These are phyloP conservation scores for Acyrthosiphon pisum DNA, from an alignment of 1,140 invertebrate genomes.

Conservation along the genomic window DNA sequence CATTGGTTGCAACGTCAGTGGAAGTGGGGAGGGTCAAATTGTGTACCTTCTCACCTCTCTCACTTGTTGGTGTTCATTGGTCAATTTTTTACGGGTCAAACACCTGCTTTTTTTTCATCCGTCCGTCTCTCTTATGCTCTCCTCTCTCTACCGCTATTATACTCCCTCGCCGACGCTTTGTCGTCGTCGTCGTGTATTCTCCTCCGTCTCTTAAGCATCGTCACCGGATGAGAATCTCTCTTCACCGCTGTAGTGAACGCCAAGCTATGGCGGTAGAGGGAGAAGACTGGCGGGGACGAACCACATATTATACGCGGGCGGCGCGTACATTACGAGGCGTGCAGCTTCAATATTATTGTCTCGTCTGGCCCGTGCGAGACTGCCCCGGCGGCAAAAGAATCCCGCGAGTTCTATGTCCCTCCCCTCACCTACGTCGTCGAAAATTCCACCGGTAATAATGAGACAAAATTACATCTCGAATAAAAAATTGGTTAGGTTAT, in stretches of 20 bases:
- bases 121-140: conserved; percentile 42
- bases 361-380: conserved; percentile 31
- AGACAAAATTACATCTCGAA: neutral
- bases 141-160: neutral
- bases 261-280: neutral
- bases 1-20: neutral
- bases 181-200: conserved; percentile 24
- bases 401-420: neutral
- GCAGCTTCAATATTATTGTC: conserved; percentile 26
- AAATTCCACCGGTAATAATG: neutral
- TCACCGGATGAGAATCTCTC: conserved; percentile 35
- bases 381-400: conserved; percentile 9
- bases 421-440: neutral
- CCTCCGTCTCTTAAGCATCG: neutral
- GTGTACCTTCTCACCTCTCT: conserved; percentile 56
- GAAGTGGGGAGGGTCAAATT: conserved; percentile 55
- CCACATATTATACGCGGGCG: conserved; percentile 48
- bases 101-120: conserved; percentile 54
- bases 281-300: conserved; percentile 28
- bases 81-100: conserved; percentile 57
- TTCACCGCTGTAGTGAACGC: neutral
- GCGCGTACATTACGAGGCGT: neutral
- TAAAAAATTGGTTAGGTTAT: neutral
- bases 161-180: conserved; percentile 30
- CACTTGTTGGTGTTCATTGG: conserved; percentile 57